phyloP scores from a whole-genome alignment of 2,888 invertebrate genomes.

The Caenorhabditis angaria region DNA sequence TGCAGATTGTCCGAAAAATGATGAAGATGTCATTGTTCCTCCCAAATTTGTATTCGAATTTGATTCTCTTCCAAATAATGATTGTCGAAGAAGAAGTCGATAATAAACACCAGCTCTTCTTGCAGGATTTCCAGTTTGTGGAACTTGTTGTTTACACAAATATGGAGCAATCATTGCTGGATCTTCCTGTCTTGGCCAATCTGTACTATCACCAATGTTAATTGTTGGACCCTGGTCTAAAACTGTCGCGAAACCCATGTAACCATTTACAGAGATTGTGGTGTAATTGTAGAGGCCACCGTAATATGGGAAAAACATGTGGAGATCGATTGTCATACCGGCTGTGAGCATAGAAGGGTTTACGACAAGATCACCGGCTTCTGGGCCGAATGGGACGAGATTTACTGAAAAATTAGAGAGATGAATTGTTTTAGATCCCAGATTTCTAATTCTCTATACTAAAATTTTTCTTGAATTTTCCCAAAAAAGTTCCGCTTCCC shows the following conservation, averaged over 20 bases:
- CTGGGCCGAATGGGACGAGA: slow-evolving; percentile 69
- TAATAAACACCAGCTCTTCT: slow-evolving; percentile 68
- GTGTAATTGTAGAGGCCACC: slow-evolving; percentile 72
- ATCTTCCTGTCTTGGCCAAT: slow-evolving; percentile 71
- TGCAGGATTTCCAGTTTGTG: slow-evolving; percentile 66
- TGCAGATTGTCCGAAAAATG: slow-evolving; percentile 64
- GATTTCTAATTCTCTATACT: not conserved
- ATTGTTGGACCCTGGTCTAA: slow-evolving; percentile 71
- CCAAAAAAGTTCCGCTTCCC: too few relatives aligned
- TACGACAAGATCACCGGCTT: slow-evolving; percentile 67
- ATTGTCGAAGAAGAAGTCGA: slow-evolving; percentile 67
- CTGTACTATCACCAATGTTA: slow-evolving; percentile 67
- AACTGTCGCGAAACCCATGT: slow-evolving; percentile 71
- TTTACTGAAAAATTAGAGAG: slow-evolving; percentile 54
- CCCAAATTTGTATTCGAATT: slow-evolving; percentile 61
- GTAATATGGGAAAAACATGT: slow-evolving; percentile 71
- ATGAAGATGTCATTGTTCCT: slow-evolving; percentile 53
- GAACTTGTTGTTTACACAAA: slow-evolving; percentile 70
- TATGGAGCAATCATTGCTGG: slow-evolving; percentile 72
- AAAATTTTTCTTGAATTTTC: not conserved
- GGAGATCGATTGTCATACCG: slow-evolving; percentile 69
- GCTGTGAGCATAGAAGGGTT: slow-evolving; percentile 69
- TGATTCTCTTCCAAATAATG: slow-evolving; percentile 66
- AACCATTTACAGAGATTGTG: slow-evolving; percentile 69
- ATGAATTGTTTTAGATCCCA: slow-evolving; percentile 10